Conservation (phyloP, 2,888 invertebrate species). For the Palloptera scutellata region DNA sequence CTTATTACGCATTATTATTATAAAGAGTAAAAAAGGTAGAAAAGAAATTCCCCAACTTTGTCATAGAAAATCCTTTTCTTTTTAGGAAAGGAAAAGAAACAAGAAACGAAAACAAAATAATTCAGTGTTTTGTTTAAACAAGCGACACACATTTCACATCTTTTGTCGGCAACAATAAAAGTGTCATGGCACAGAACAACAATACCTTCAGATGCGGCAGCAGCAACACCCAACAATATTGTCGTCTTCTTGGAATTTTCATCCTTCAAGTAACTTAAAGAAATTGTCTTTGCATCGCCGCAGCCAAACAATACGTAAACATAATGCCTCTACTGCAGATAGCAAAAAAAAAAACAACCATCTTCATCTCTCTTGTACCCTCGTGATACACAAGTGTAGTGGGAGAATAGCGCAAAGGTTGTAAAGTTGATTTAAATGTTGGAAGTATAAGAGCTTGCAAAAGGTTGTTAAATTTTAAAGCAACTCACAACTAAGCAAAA, state of each 20-base stretch:
- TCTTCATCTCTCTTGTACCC: background rate
- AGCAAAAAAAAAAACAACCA: conserved; percentile 6
- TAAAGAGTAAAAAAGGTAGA: too few relatives aligned
- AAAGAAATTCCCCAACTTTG: too few relatives aligned
- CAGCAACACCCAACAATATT: conserved; percentile 11
- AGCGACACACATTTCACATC: conserved; percentile 12
- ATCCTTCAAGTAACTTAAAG: conserved; percentile 23
- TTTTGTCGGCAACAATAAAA: conserved; percentile 32
- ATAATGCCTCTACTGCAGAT: background rate
- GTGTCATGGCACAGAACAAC: conserved; percentile 22
- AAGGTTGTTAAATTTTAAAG: conserved; percentile 26
- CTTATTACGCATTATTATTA: conserved; percentile 5
- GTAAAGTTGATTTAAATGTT: conserved; percentile 24
- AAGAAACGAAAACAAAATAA: background rate
- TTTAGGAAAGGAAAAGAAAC: background rate
- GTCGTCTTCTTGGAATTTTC: background rate
- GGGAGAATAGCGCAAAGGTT: background rate
- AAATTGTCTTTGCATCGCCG: conserved; percentile 4
- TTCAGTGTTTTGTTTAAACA: background rate
- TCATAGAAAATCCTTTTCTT: too few relatives aligned
- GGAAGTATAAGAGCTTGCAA: background rate
- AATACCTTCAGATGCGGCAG: background rate
- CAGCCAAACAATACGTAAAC: background rate
- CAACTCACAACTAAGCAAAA: conserved; percentile 23
- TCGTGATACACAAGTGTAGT: background rate